Conservation (phyloP, 2,888 invertebrate genomes). For the Exephanes ischioxanthus region DNA sequence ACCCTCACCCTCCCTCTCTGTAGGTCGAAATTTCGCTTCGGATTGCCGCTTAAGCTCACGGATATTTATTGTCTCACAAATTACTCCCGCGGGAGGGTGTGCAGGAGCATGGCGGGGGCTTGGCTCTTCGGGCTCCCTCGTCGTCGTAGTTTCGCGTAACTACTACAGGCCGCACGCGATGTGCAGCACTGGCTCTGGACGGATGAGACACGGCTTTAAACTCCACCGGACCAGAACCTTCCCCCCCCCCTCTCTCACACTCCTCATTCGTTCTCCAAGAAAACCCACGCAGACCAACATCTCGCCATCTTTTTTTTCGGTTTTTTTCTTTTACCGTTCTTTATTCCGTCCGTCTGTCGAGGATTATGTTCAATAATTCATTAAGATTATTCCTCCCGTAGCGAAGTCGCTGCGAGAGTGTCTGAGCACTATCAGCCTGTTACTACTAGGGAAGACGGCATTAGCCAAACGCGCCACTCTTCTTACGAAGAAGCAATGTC, state of each 20-base stretch:
- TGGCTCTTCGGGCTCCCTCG: conserved; percentile 46
- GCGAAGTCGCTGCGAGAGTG: conserved; percentile 20
- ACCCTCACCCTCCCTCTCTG: background rate
- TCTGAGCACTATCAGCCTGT: conserved; percentile 34
- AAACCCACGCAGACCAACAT: conserved; percentile 41
- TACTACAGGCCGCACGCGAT: conserved; percentile 50
- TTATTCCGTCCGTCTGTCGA: conserved; percentile 44
- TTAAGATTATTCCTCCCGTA: conserved; percentile 50
- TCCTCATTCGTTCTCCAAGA: conserved; percentile 59
- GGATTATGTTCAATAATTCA: conserved; percentile 66
- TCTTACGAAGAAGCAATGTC: background rate
- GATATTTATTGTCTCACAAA: conserved; percentile 74
- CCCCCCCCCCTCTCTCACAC: background rate
- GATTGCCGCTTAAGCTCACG: conserved; percentile 67
- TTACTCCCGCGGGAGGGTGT: conserved; percentile 70
- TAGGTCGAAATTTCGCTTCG: conserved; percentile 43
- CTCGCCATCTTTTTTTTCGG: conserved; percentile 11
- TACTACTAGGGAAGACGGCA: conserved; percentile 29
- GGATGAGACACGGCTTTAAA: conserved; percentile 71
- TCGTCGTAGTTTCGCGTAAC: conserved; percentile 46
- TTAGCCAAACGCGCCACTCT: conserved; percentile 20
- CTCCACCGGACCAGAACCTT: conserved; percentile 49
- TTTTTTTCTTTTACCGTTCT: conserved; percentile 4
- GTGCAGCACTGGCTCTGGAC: conserved; percentile 59
- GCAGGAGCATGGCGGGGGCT: conserved; percentile 55